Evolutionary conservation across 2,888 invertebrate species (phyloP).

Genomic region (Ophonus ardosiacus): DNA sequence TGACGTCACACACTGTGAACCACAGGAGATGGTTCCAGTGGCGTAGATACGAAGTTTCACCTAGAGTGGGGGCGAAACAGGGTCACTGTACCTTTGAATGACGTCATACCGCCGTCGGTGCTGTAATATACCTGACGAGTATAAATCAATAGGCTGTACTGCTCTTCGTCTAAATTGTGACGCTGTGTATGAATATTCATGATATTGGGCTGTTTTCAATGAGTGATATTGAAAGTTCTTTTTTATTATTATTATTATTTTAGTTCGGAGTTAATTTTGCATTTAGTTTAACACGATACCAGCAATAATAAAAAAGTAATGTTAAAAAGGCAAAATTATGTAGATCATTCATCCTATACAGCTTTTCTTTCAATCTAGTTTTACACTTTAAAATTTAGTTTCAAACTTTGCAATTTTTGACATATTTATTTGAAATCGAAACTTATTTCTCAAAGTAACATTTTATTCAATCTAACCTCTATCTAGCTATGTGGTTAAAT

Average conservation of each 20-base stretch:
- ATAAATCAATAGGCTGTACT: conserved; percentile 20
- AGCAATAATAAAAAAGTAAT: too few relatives aligned
- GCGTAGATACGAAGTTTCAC: not conserved
- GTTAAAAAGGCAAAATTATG: too few relatives aligned
- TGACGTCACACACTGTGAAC: not conserved
- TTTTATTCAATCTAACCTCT: too few relatives aligned
- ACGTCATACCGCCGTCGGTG: conserved; percentile 20
- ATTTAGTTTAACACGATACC: too few relatives aligned
- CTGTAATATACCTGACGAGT: conserved; percentile 24
- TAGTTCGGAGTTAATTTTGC: not conserved
- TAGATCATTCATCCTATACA: too few relatives aligned
- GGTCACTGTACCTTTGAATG: conserved; percentile 40
- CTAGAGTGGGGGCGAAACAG: not conserved
- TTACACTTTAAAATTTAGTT: too few relatives aligned
- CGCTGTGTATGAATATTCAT: not conserved
- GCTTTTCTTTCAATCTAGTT: too few relatives aligned
- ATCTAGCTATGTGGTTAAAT: too few relatives aligned
- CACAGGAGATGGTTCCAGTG: not conserved
- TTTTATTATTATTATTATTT: not conserved
- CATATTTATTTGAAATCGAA: too few relatives aligned
- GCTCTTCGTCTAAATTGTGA: not conserved
- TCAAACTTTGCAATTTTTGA: too few relatives aligned
- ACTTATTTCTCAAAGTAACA: too few relatives aligned
- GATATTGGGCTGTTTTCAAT: not conserved
- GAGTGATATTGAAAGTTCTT: not conserved